Evolutionary conservation across 2,888 invertebrate species (phyloP), one percentile per base, ranked within the genome.

Genomic region (Taenaris catops): DNA sequence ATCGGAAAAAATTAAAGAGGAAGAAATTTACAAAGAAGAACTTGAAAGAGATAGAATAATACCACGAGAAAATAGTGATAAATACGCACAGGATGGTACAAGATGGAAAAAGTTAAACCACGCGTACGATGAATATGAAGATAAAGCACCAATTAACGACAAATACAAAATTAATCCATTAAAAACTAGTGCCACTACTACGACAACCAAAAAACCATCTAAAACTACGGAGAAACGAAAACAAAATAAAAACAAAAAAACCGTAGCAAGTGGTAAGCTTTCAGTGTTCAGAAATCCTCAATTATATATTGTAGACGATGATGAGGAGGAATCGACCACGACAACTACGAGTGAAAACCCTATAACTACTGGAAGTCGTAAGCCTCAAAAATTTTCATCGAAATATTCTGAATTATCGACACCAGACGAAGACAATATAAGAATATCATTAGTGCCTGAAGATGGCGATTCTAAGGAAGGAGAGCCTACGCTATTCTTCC

Each of bases 281-380:
- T 81, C 83, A 0, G 74, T 80, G 0, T 84, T 84, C 34, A 72
- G 65, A 45, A 74, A 78, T 29, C 81, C 83, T 4, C 56, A 65
- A 11, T 41, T 72, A 1, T 83, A 68, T 36, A 58, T 70, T 38
- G 38, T 70, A 8, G 64, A 66, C 25, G 66, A 76, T n/a, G 66
- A 66, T 0, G 49, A 29, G n/a, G 61, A 62, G 1, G 58, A 61
- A 25, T 41, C 46, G 1, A 45, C 46, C 0, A 52, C 51, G 12
- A 8, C 20, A 8, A 7, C 26, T 14, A 34, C 42, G 25, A 38
- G 37, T 4, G 42, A 25, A 8, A 41, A 34, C 2, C 33, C 35
- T 2, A 16, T 5, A 8, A 34, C 33, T 4, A 44, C 25, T 1
- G 33, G 33, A n/a, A 41, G 19, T 25, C 34, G 44, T 4, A 39